Evolutionary conservation across 2,797 vertebrate species (phyloP), one percentile per base, ranked within the genome.

Genomic region (Aulostomus chinensis): DNA sequence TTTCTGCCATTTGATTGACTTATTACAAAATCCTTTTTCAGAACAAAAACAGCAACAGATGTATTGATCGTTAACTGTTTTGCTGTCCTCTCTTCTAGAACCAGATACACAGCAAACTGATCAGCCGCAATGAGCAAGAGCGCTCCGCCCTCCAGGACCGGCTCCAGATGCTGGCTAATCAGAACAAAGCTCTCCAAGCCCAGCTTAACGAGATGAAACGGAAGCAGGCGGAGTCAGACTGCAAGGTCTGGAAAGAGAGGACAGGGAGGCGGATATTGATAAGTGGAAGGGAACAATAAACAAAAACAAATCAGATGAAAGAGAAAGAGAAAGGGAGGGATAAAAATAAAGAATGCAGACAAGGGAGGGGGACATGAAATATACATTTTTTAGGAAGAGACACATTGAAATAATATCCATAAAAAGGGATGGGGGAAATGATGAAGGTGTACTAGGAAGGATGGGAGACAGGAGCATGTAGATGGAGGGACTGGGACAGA

Each of bases 121-220:
- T 96, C 28, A 90, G 89, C 21, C 93, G 95, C 2, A 85, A 94
- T 4, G 95, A 95, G 62, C 93, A 93, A 56, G 94, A 96, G 52
- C 93, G 93, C 45, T 89, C 91, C 0, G 88, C 92, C 32, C 84
- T 96, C 75, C 93, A 95, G 80, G 95, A 96, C 61, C 92, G 93
- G 39, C 85, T 97, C 31, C 94, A 96, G 66, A 91, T 91, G 78
- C 66, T 92, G 59, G 83, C 91, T 0, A 93, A 94, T 37, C 95
- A 98, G 85, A 96, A 94, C 87, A 94, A 97, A 85, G 93, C 91
- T 46, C 90, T 98, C 13, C 95, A 97, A 84, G 78, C 91, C 0
- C 94, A 97, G 52, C 91, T 97, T 57, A 95, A 71, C 4, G 95
- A 97, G 77, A 95, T 94, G 92, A 96, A 95, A 64, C 92, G 96